Evolutionary conservation across 2,113 vertebrate genomes (phyloP), one percentile per base, ranked within the genome.

Genomic region (Lophura nycthemera): DNA sequence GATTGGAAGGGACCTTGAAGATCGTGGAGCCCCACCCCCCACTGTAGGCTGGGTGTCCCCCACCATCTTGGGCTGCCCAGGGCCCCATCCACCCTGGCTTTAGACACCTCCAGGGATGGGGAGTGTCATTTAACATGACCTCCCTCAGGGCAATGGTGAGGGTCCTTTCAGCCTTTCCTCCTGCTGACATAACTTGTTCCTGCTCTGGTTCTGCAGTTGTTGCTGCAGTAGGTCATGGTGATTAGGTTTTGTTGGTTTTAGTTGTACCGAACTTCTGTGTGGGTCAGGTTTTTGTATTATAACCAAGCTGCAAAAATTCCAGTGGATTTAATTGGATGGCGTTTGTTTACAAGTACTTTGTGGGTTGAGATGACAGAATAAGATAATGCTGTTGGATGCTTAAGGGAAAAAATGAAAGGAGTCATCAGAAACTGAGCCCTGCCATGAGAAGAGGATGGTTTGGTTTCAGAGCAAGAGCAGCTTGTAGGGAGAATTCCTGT

Each of bases 401-500:
- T 61, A 17, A 60, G 43, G 80, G 59, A 22, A 52, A 54, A 88
- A 86, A 80, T 10, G 32, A 61, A 94, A 86, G 57, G 80, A 90
- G 80, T 90, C 86, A 81, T 95, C 90, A 47, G 90, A 96, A 74
- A 56, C 52, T 47, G 67, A 86, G 50, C 65, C 15, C 32, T 94
- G 75, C 80, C 81, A 72, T 95, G 92, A 40, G n/a, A 50, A 91
- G 87, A 91, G 75, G 89, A 89, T 40, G 69, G 59, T 45, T 93
- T 1, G 4, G 56, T 78, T 94, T 86, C 65, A 72, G 61, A 42
- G 45, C 29, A 82, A 93, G 83, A 89, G 71, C 27, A 38, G 76
- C 70, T 90, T 1, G 1, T 50, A 16, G 88, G 76, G 80, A 86
- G 83, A 93, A 60, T 14, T 34, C 11, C 54, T 88, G 60, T 40